phyloP scores from a whole-genome alignment of 2,797 vertebrate species.

The Chrosomus eos region DNA sequence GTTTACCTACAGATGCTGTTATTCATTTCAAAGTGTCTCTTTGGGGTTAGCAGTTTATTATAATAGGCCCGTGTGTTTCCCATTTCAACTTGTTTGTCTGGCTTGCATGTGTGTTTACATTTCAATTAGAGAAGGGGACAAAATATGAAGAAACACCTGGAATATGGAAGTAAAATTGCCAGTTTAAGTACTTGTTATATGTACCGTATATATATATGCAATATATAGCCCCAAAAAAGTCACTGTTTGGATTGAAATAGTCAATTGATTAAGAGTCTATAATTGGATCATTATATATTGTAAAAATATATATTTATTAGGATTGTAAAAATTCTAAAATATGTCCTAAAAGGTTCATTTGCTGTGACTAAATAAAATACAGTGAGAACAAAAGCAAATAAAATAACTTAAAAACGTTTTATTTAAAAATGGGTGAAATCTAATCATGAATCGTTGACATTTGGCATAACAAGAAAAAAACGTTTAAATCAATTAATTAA shows the following conservation, averaged over 20 bases:
- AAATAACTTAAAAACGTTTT: background rate
- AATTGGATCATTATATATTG: too few relatives aligned
- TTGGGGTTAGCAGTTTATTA: constrained; percentile 12
- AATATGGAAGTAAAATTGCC: background rate
- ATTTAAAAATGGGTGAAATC: background rate
- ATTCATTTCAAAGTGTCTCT: constrained; percentile 11
- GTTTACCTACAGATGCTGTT: constrained; percentile 21
- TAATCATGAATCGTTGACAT: background rate
- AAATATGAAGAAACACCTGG: background rate
- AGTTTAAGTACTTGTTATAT: constrained; percentile 1
- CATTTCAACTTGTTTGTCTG: constrained; percentile 14
- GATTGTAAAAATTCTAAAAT: too few relatives aligned
- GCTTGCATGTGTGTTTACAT: background rate
- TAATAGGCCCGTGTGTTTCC: constrained; percentile 16
- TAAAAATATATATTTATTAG: too few relatives aligned
- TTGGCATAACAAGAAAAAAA: background rate
- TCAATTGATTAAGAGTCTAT: too few relatives aligned
- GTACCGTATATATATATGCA: too few relatives aligned
- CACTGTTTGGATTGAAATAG: too few relatives aligned
- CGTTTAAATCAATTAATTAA: background rate
- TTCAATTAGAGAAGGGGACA: constrained; percentile 14
- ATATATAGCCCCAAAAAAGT: too few relatives aligned
- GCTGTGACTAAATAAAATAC: background rate
- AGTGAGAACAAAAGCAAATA: background rate
- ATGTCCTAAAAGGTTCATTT: background rate